These are phyloP conservation scores for Leptothorax acervorum DNA, from an alignment of 2,888 invertebrate genomes.

Conservation along the genomic window DNA sequence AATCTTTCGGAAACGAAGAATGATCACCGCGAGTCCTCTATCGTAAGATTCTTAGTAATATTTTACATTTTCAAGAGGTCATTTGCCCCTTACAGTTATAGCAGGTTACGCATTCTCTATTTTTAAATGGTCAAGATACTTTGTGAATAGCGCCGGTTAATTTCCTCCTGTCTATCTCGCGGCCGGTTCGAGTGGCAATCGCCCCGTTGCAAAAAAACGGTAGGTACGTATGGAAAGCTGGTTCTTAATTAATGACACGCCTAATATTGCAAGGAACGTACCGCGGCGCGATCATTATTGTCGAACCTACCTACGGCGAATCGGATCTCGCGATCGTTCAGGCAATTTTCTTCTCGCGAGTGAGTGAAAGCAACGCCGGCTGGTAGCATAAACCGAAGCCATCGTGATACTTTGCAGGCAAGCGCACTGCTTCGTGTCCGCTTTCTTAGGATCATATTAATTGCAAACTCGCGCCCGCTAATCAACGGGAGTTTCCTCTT, in stretches of 20 bases:
- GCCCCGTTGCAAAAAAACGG: background rate
- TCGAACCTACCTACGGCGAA: constrained; percentile 17
- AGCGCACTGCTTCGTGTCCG: constrained; percentile 29
- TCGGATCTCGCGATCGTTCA: constrained; percentile 43
- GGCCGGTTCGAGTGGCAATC: background rate
- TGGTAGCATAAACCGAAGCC: background rate
- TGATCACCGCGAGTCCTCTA: background rate
- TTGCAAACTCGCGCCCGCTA: constrained; percentile 51
- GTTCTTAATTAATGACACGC: constrained; percentile 45
- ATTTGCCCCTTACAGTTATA: constrained; percentile 11
- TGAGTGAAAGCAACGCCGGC: constrained; percentile 38
- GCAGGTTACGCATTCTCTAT: background rate
- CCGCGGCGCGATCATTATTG: constrained; percentile 30
- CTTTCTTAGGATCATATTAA: constrained; percentile 51
- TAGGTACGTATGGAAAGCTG: constrained; percentile 24
- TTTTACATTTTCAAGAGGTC: constrained; percentile 11
- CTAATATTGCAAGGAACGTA: constrained; percentile 18
- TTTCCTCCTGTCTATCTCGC: constrained; percentile 38
- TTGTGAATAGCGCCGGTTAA: constrained; percentile 15
- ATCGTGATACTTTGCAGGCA: constrained; percentile 33
- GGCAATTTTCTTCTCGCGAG: constrained; percentile 39
- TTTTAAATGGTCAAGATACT: constrained; percentile 14
- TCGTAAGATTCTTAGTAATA: background rate
- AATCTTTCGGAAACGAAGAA: background rate
- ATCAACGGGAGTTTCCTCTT: constrained; percentile 48